Evolutionary conservation across 2,113 vertebrate species (phyloP).

Genomic region (Protobothrops flavoviridis): DNA sequence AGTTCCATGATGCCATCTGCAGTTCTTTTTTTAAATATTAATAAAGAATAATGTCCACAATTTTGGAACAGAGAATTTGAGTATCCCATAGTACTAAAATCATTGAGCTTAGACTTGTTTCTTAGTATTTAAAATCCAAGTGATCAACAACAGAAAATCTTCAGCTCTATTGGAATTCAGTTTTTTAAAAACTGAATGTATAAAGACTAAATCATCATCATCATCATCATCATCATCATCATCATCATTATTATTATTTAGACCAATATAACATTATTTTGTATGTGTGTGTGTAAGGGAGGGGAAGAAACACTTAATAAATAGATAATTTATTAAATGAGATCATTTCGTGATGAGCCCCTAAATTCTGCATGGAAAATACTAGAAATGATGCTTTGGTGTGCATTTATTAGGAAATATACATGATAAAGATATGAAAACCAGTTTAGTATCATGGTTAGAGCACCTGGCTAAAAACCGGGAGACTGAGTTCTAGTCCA

Average conservation of each 20-base stretch:
- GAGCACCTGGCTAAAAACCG: not conserved
- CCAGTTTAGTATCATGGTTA: not conserved
- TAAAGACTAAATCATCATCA: not conserved
- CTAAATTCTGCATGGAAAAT: not conserved
- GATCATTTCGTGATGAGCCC: not conserved
- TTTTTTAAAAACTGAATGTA: not conserved
- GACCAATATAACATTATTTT: not conserved
- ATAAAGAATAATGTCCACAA: not conserved
- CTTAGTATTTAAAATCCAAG: not conserved
- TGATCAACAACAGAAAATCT: not conserved
- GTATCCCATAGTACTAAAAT: not conserved
- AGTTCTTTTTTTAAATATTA: not conserved
- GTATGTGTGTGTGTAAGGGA: not conserved
- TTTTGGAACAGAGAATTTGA: not conserved
- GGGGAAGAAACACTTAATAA: not conserved
- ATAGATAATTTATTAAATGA: not conserved
- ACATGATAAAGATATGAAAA: not conserved
- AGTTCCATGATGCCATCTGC: not conserved
- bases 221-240: no score
- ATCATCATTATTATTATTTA: no score
- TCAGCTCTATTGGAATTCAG: not conserved
- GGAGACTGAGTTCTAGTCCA: not conserved
- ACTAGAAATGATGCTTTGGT: not conserved
- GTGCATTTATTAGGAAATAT: not conserved
- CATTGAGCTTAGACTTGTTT: not conserved